phyloP scores from a whole-genome alignment of 1,140 invertebrate species.

The Drosophila chauvacae region DNA sequence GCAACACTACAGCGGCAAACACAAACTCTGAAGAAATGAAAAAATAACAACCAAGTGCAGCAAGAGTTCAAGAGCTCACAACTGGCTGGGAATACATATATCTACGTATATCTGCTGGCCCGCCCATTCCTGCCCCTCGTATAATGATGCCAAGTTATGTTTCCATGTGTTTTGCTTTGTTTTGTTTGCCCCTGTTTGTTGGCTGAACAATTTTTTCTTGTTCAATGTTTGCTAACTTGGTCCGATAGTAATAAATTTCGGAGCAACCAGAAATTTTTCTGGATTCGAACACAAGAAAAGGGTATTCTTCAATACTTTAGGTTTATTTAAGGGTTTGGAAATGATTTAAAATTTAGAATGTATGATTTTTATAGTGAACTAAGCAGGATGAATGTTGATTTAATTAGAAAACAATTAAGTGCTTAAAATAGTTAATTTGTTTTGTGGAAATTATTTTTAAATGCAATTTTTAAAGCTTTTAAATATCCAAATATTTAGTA shows the following conservation, averaged over 20 bases:
- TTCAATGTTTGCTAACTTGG: conserved; percentile 58
- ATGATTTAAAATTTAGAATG: too few relatives aligned
- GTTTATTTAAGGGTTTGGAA: too few relatives aligned
- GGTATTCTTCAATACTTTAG: not conserved
- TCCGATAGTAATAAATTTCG: conserved; percentile 70
- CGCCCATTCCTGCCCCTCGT: conserved; percentile 17
- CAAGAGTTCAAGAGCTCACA: conserved; percentile 61
- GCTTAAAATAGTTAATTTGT: too few relatives aligned
- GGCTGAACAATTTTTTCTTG: conserved; percentile 37
- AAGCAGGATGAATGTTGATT: too few relatives aligned
- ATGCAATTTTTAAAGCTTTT: too few relatives aligned
- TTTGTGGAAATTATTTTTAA: too few relatives aligned
- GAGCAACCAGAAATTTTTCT: conserved; percentile 30
- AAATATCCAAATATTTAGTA: too few relatives aligned
- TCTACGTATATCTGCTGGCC: conserved; percentile 16
- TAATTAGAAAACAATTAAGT: too few relatives aligned
- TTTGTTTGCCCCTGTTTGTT: conserved; percentile 43
- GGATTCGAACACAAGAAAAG: conserved; percentile 8
- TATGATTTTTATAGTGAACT: too few relatives aligned
- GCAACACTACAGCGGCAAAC: conserved; percentile 33
- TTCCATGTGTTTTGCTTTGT: conserved; percentile 49
- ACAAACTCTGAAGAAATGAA: conserved; percentile 13
- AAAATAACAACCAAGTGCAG: conserved; percentile 48
- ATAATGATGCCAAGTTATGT: conserved; percentile 71
- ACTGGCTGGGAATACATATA: conserved; percentile 42